Base-by-base conservation (phyloP, 2,888 invertebrate species). In the Stenichneumon culpator region DNA sequence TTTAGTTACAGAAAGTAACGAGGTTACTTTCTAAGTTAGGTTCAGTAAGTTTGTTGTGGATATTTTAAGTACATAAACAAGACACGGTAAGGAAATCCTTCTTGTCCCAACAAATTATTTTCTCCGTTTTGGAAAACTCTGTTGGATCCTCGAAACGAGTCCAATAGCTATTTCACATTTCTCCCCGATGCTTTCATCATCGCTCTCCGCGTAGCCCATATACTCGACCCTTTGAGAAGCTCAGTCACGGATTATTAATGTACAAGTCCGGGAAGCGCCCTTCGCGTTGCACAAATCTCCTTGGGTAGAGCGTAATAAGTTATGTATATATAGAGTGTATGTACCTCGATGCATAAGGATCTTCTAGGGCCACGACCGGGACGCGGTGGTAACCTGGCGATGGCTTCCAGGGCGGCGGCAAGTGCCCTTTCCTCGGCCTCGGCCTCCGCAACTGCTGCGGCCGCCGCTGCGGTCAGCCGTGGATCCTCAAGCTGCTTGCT, bases 381-480 rank as follows among this genome's bases (percentile, higher is more conserved):
- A 86, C 92, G 91, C 1, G 93, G 92, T 87, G 93, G 93, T 89
- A 93, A 89, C 91, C 94, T 95, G 88, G 93, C 95, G 91, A 90
- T 96, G 87, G 96, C 97, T 90, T 97, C 97, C 87, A 97, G 94
- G 39, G 97, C 97, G 78, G 97, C 96, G 70, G 96, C 97, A 60
- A 97, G 94, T 88, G 97, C 97, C 9, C 97, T 95, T 91, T 97
- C 97, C 92, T 96, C 96, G 94, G 96, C 96, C 89, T 95, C 96
- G 65, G 95, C 96, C 81, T 97, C 97, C 79, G 97, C 97, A 1
- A 97, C 97, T 86, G 97, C 97, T 86, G 97, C 97, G 72, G 97
- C 95, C 11, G 95, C 95, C 1, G 95, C 95, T 32, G 97, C 97
- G 87, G 94, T 94, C 93, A 97, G 95, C 93, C 97, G 97, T 50